These are phyloP conservation scores for Limnodromus scolopaceus DNA, from an alignment of 2,797 vertebrate genomes.

Conservation along the genomic window DNA sequence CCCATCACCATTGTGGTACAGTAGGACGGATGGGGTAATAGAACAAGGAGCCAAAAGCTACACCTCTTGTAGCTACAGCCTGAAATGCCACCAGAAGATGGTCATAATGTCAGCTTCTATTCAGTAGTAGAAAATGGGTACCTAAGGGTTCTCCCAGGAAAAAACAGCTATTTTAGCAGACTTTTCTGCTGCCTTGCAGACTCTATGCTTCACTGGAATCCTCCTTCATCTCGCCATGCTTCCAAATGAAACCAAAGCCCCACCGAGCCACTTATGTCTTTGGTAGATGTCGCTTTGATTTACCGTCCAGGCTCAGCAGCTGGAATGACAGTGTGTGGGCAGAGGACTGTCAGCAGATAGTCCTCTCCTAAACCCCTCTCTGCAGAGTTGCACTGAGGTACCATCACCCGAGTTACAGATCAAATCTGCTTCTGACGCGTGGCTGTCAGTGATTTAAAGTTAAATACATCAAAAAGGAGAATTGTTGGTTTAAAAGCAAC, in stretches of 20 bases:
- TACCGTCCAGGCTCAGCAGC: background rate
- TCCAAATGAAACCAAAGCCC: background rate
- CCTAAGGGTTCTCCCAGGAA: background rate
- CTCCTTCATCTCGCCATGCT: background rate
- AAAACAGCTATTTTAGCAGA: background rate
- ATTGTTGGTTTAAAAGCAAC: background rate
- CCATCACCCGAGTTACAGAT: background rate
- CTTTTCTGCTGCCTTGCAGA: background rate
- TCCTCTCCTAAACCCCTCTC: background rate
- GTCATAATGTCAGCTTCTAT: background rate
- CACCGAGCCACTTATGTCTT: background rate
- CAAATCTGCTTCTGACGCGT: background rate
- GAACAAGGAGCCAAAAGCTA: background rate
- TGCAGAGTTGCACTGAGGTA: background rate
- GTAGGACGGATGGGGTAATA: background rate
- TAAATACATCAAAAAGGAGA: background rate
- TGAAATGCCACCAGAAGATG: background rate
- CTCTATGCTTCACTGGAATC: background rate
- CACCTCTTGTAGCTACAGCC: background rate
- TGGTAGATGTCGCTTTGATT: background rate
- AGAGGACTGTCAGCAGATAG: background rate
- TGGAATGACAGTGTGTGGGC: background rate
- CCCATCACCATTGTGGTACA: fast-evolving
- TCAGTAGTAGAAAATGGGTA: background rate
- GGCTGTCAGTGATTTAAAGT: background rate